Base-by-base conservation (phyloP, 2,888 invertebrate genomes). In the Noctua comes region DNA sequence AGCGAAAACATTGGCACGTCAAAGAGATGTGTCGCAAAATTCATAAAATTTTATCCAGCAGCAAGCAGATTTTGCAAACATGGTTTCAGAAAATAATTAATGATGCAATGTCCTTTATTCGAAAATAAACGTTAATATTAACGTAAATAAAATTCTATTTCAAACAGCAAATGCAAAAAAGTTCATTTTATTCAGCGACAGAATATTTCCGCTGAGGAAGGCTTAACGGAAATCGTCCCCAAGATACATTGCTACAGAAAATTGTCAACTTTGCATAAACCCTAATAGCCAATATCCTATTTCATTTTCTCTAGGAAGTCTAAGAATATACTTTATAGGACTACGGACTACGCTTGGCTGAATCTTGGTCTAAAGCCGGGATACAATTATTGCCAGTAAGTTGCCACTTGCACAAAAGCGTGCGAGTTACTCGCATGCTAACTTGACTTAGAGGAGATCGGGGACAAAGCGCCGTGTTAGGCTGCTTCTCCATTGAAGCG, bases 181-280 rank as follows among this genome's bases (percentile, higher is more conserved):
- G 11, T 68, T 71, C 27, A 62, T 54, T 68, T 51, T 43, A 77
- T 51, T 8, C 5, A 51, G 2, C 48, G 43, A 64, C 83, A 16
- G 48, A 78, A 72, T 78, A 82, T 80, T 84, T 80, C 73, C 69
- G 68, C 31, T 48, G 0, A 40, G 46, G 62, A 73, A 80, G 54
- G 31, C 69, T 76, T 73, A 51, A 7, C 66, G 85, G 76, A 83
- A 80, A 83, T 83, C 73, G 68, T 65, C 46, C 51, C n/a, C 62
- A 48, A 79, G 75, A 78, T 69, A 68, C 86, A 97, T 73, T 40
- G 57, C 68, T 40, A 27, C 48, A 46, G 65, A 70, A 75, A 80
- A 54, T 78, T 6, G 68, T 68, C 68, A 68, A 69, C 57, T 82
- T 78, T 74, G 68, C 83, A 85, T 76, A 82, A 74, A 77, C 66